phyloP scores from a whole-genome alignment of 2,797 vertebrate species.

The Acanthis flammea region DNA sequence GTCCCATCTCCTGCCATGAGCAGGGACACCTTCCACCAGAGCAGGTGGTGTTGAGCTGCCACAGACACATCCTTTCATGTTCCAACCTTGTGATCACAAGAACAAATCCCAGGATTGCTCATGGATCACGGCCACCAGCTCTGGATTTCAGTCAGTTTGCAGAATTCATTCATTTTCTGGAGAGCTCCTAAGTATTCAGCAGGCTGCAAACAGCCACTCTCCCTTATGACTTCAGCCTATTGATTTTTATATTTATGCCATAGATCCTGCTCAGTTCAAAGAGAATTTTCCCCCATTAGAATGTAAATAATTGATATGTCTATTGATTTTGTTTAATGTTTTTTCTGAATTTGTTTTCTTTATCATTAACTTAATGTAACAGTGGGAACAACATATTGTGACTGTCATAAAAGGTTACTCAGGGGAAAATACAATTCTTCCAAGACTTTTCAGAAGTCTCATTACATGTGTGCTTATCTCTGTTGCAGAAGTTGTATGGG shows the following conservation, averaged over 20 bases:
- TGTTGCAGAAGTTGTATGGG: neutral
- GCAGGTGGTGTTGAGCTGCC: neutral
- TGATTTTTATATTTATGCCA: constrained; percentile 7
- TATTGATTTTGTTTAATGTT: constrained; percentile 12
- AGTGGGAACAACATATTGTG: neutral
- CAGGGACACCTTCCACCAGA: neutral
- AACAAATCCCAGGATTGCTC: neutral
- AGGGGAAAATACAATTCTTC: neutral
- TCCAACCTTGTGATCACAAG: neutral
- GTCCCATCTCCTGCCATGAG: neutral
- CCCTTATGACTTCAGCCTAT: neutral
- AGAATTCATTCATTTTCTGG: neutral
- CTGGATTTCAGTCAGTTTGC: neutral
- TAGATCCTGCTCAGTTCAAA: neutral
- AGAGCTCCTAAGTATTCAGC: neutral
- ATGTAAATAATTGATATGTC: constrained; percentile 10
- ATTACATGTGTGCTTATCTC: neutral
- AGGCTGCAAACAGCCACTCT: neutral
- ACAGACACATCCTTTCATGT: neutral
- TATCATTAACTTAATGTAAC: neutral
- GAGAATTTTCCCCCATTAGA: neutral
- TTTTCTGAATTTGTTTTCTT: constrained; percentile 20
- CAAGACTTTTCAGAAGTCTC: neutral
- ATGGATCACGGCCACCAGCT: neutral
- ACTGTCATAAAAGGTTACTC: neutral